phyloP scores from a whole-genome alignment of 2,888 invertebrate genomes.

The Spilosoma lubricipeda region DNA sequence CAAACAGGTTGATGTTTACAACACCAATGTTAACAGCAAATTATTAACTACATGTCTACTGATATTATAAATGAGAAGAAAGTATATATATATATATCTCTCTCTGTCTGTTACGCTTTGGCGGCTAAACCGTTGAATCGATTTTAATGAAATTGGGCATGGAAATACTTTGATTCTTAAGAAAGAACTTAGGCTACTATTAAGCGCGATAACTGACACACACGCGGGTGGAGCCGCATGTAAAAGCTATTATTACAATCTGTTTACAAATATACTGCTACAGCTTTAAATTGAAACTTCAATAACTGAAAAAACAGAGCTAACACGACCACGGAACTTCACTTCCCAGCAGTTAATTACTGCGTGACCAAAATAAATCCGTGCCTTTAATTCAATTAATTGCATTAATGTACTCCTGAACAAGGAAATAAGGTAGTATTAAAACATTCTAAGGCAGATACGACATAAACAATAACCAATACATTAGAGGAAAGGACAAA shows the following conservation, averaged over 20 bases:
- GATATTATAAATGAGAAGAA: no score
- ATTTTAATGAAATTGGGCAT: no score
- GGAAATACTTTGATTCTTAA: no score
- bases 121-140: no score
- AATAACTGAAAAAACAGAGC: not conserved
- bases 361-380: not conserved
- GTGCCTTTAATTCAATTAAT: not conserved
- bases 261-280: not conserved
- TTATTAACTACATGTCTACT: no score
- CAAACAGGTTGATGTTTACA: not conserved
- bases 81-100: no score
- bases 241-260: not conserved
- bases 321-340: not conserved
- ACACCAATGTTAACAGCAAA: not conserved
- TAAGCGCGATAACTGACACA: no score
- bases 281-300: not conserved
- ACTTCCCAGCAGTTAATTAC: not conserved
- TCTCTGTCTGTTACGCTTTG: no score
- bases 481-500: not conserved
- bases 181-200: no score
- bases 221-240: no score
- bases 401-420: not conserved
- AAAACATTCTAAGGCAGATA: not conserved
- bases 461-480: not conserved
- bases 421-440: not conserved